Evolutionary conservation across 1,140 invertebrate genomes (phyloP).

Genomic region (Chironomus striatipennis): DNA sequence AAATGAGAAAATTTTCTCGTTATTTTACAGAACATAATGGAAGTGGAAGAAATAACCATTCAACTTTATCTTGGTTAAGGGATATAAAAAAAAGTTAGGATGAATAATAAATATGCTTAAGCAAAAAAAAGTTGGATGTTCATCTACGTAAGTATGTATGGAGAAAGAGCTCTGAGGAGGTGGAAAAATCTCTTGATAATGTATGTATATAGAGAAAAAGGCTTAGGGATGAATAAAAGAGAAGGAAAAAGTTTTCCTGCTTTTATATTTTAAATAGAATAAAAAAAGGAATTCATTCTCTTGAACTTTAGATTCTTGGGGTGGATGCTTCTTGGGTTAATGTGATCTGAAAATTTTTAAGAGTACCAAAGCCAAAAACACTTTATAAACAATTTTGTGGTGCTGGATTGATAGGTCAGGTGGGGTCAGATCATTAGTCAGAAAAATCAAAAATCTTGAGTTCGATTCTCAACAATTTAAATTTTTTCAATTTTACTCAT

Average conservation of each 20-base stretch:
- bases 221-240: background rate
- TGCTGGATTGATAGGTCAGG: too few species aligned
- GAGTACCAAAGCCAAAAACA: too few species aligned
- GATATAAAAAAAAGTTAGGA: constrained; percentile 14
- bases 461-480: too few species aligned
- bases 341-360: too few species aligned
- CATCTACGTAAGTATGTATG: background rate
- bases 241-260: constrained; percentile 8
- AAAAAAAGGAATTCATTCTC: background rate
- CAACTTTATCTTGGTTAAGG: constrained; percentile 21
- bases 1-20: background rate
- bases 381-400: too few species aligned
- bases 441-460: too few species aligned
- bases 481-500: too few species aligned
- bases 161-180: background rate
- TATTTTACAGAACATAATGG: background rate
- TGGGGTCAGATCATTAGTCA: too few species aligned
- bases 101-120: constrained; percentile 18
- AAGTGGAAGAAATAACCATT: background rate
- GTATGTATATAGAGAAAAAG: background rate
- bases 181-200: constrained; percentile 12
- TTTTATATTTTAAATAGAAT: background rate
- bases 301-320: too few species aligned
- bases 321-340: too few species aligned
- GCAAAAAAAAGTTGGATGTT: background rate